phyloP scores from a whole-genome alignment of 2,888 invertebrate species.

The Gymnocheta viridis region DNA sequence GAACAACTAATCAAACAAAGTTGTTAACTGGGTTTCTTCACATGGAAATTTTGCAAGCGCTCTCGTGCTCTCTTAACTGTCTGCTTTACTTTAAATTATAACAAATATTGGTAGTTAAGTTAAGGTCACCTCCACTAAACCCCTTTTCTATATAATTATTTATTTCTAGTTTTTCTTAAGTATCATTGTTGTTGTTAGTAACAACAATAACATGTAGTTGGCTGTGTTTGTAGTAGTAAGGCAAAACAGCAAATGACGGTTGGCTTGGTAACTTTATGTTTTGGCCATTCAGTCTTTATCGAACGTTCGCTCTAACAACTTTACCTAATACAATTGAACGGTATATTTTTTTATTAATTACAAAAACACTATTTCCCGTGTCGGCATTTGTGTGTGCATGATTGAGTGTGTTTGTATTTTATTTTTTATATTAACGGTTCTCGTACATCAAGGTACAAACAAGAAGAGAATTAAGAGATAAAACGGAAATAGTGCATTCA shows the following conservation, averaged over 20 bases:
- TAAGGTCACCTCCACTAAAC: not conserved
- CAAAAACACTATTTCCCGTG: constrained; percentile 33
- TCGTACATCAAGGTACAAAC: constrained; percentile 30
- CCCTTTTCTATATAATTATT: constrained; percentile 10
- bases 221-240: constrained; percentile 26
- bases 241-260: constrained; percentile 64
- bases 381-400: constrained; percentile 8
- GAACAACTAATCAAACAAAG: not conserved
- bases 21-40: constrained; percentile 23
- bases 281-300: constrained; percentile 72
- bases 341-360: constrained; percentile 14
- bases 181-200: constrained; percentile 52
- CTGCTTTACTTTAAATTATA: constrained; percentile 30
- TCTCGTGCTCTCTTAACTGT: not conserved
- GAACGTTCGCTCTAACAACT: constrained; percentile 76
- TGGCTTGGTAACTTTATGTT: constrained; percentile 71
- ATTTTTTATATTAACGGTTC: constrained; percentile 57
- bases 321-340: constrained; percentile 62
- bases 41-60: not conserved
- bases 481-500: constrained; percentile 67
- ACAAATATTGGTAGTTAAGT: constrained; percentile 64
- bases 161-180: constrained; percentile 14
- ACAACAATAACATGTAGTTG: constrained; percentile 31
- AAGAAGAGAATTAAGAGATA: constrained; percentile 51
- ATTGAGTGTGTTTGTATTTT: not conserved